These are phyloP conservation scores for Sthenelais limicola DNA, from an alignment of 2,888 invertebrate species.

Conservation along the genomic window DNA sequence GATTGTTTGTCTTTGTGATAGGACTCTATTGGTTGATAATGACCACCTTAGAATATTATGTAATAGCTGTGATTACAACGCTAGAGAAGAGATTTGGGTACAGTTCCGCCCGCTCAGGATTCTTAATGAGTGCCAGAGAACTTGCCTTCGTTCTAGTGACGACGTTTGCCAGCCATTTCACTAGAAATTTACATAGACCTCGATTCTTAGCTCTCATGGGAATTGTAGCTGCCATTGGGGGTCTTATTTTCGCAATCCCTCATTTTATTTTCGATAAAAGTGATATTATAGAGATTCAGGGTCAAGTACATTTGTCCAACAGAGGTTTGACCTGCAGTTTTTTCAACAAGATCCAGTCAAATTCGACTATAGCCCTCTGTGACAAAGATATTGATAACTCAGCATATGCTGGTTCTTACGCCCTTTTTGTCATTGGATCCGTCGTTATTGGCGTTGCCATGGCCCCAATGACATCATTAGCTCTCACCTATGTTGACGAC, in stretches of 20 bases:
- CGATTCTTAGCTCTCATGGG: slow-evolving; percentile 21
- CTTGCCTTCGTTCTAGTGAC: slow-evolving; percentile 5
- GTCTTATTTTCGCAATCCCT: slow-evolving; percentile 22
- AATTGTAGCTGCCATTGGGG: slow-evolving; percentile 26
- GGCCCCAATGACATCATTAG: neutral
- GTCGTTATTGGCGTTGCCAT: slow-evolving; percentile 19
- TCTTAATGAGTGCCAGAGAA: slow-evolving; percentile 33
- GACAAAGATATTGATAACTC: neutral
- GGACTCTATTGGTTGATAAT: slow-evolving; percentile 21
- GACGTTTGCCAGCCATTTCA: slow-evolving; percentile 31
- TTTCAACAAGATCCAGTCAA: neutral
- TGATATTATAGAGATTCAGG: neutral
- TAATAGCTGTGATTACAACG: slow-evolving; percentile 37
- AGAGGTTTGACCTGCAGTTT: neutral
- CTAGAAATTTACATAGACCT: slow-evolving; percentile 28
- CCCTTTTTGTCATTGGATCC: slow-evolving; percentile 16
- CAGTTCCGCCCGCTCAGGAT: slow-evolving; percentile 19
- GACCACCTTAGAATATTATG: slow-evolving; percentile 24
- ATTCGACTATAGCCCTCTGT: neutral
- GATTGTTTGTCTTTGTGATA: slow-evolving; percentile 31
- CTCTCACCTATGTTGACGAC: slow-evolving; percentile 38
- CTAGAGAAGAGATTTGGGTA: slow-evolving; percentile 40
- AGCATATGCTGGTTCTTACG: slow-evolving; percentile 2
- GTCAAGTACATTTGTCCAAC: neutral
- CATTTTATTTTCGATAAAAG: slow-evolving; percentile 30